These are phyloP conservation scores for Bombus polaris DNA, from an alignment of 1,140 invertebrate genomes.

Conservation along the genomic window DNA sequence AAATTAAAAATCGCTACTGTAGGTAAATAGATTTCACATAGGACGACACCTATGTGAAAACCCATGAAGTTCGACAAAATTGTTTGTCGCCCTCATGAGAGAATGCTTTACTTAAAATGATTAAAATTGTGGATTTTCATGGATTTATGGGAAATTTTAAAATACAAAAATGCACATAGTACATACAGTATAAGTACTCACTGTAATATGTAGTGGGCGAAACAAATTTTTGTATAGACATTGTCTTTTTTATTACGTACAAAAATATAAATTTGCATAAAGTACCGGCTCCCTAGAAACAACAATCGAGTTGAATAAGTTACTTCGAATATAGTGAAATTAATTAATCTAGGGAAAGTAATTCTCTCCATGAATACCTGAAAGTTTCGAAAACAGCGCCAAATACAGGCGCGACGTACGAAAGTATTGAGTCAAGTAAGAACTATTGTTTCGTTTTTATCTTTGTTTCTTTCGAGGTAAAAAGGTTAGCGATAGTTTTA, in stretches of 20 bases:
- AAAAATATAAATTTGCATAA: too few species aligned
- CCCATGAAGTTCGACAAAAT: neutral
- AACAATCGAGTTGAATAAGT: too few species aligned
- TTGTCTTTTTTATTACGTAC: too few species aligned
- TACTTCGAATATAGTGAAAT: too few species aligned
- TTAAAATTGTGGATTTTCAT: too few species aligned
- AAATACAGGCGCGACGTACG: neutral
- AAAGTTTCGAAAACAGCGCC: neutral
- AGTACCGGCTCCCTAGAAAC: too few species aligned
- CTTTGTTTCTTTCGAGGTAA: neutral
- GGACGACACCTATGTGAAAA: neutral
- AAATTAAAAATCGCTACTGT: neutral
- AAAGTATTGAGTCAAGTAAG: neutral
- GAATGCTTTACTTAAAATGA: neutral
- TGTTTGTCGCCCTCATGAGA: neutral
- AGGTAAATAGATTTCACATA: neutral
- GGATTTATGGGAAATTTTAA: too few species aligned
- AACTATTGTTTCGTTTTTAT: constrained; percentile 8
- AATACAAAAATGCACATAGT: too few species aligned
- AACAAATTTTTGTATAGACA: too few species aligned
- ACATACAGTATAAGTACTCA: too few species aligned
- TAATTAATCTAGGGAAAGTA: neutral
- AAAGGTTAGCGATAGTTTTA: constrained; percentile 1
- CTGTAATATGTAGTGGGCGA: too few species aligned
- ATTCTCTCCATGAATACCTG: neutral